These are phyloP conservation scores for Polydrusus pterygomalis DNA, from an alignment of 2,888 invertebrate genomes.

Conservation along the genomic window DNA sequence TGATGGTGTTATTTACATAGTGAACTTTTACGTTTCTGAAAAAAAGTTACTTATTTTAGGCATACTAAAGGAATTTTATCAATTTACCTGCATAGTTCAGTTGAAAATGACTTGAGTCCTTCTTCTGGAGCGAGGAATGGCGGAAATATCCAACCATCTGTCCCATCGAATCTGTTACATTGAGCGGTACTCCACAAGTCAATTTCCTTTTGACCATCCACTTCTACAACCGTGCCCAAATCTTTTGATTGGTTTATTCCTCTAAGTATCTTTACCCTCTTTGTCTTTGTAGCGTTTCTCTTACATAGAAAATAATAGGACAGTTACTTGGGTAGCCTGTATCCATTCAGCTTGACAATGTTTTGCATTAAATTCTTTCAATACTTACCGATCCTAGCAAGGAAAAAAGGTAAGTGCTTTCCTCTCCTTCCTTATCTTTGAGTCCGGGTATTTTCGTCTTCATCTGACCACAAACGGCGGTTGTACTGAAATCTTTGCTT, in stretches of 20 bases:
- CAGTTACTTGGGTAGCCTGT: no score
- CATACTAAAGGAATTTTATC: no score
- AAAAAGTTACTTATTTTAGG: constrained; percentile 5
- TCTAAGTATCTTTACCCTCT: constrained; percentile 82
- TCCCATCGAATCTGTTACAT: constrained; percentile 87
- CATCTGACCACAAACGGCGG: constrained; percentile 81
- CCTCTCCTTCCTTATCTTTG: constrained; percentile 72
- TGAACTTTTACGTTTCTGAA: constrained; percentile 77
- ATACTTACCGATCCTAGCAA: constrained; percentile 81
- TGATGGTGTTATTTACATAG: constrained; percentile 76
- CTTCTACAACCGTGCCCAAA: constrained; percentile 82
- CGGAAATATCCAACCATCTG: constrained; percentile 91
- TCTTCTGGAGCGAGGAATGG: constrained; percentile 79
- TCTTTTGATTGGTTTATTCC: constrained; percentile 84
- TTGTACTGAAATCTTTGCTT: constrained; percentile 83
- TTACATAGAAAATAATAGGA: constrained; percentile 67
- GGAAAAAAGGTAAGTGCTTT: constrained; percentile 82
- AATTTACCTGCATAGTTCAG: constrained; percentile 84
- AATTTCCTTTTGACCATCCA: constrained; percentile 78
- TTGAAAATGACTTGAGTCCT: constrained; percentile 81
- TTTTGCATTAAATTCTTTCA: no score
- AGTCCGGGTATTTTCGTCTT: constrained; percentile 78
- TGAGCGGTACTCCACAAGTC: constrained; percentile 79
- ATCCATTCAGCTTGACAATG: no score
- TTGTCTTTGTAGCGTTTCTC: constrained; percentile 83